Evolutionary conservation across 2,888 invertebrate species (phyloP).

Genomic region (Nemoura dubitans): DNA sequence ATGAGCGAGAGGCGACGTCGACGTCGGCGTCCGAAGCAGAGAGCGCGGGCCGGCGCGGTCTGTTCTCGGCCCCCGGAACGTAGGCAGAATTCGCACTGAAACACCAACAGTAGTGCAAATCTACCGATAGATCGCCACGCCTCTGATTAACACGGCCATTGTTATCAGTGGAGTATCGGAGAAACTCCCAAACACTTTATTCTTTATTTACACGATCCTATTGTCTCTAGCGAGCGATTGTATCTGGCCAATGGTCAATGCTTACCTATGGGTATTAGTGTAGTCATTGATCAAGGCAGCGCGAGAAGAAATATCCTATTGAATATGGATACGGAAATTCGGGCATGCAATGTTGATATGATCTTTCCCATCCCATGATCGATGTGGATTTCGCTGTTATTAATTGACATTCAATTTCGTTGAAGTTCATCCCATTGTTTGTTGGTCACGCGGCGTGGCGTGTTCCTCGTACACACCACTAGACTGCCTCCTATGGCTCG

Average conservation of each 20-base stretch:
- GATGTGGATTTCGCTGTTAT: not conserved
- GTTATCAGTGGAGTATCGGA: conserved; percentile 13
- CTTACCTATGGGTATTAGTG: not conserved
- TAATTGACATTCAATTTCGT: not conserved
- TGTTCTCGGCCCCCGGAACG: not conserved
- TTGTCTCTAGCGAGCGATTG: not conserved
- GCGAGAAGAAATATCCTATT: not conserved
- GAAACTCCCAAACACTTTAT: conserved; percentile 3
- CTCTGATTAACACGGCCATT: not conserved
- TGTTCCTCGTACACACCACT: not conserved
- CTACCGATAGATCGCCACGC: not conserved
- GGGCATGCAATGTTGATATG: not conserved
- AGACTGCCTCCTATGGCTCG: not conserved
- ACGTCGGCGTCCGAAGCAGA: not conserved
- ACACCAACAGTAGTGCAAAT: not conserved
- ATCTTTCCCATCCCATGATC: not conserved
- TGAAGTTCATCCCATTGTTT: not conserved
- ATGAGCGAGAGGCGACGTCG: conserved; percentile 9
- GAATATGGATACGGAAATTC: not conserved
- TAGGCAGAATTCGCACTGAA: not conserved
- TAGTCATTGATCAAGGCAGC: not conserved
- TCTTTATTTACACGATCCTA: not conserved
- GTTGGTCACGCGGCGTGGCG: not conserved
- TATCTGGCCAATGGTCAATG: not conserved
- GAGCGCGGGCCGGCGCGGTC: not conserved